Base-by-base conservation (phyloP, 2,797 vertebrate genomes). In the Esox masquinongy region DNA sequence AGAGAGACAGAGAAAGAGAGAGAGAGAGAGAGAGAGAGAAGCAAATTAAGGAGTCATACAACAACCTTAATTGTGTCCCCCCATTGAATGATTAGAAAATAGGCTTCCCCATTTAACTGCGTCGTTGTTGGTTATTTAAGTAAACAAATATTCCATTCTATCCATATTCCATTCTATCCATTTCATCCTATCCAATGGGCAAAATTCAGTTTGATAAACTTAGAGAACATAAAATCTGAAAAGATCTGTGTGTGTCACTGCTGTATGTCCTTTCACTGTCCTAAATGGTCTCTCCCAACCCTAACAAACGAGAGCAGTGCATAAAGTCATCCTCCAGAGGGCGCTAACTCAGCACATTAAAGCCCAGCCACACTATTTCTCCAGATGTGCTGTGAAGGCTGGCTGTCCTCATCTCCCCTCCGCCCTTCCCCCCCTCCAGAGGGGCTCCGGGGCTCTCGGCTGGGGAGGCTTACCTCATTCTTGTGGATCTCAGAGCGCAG, bases 401-500 rank as follows among this genome's bases (percentile, higher is more conserved):
- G 53, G 53, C 53, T 56, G 17, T 15, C 43, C 43, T 49, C n/a
- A 12, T 47, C 9, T 26, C 22, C 68, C 19, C 31, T 11, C 17
- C 36, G 16, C 29, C 29, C 29, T 31, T 36, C 14, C 39, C 19
- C 26, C 39, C 36, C 68, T 47, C 68, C 8, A 8, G 5, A n/a
- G 53, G 53, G 53, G 53, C 51, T 53, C 51, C 17, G 17, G 19
- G 7, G 51, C 51, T 56, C 51, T 56, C n/a, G 53, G 53, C 53
- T 22, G n/a, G 53, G 53, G 19, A 59, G 53, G n/a, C 53, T 8
- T 59, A 98, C 98, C 97, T 99, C 97, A 80, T 99, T 97, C 89
- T 97, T 99, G 86, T 99, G 98, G 86, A 99, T 97, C 91, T 99
- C 97, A 12, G 97, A 97, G 73, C 97, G 95, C 24, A 99, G 94